Evolutionary conservation across 2,888 invertebrate species (phyloP).

Genomic region (Piscicola geometra): DNA sequence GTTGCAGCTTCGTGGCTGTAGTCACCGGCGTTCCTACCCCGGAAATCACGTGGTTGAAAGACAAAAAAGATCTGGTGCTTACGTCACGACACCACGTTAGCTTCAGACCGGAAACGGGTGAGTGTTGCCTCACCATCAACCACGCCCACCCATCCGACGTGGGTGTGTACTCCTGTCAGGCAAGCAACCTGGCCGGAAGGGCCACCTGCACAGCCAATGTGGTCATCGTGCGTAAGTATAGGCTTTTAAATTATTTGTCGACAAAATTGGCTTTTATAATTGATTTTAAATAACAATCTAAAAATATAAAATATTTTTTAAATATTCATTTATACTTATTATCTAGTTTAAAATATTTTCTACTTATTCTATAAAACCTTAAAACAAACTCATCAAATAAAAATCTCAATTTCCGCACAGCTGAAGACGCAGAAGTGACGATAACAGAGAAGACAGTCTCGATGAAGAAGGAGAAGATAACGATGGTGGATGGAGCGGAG

Average conservation of each 20-base stretch:
- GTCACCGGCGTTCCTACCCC: constrained; percentile 70
- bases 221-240: constrained; percentile 61
- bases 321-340: too few species aligned
- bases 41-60: constrained; percentile 67
- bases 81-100: constrained; percentile 29
- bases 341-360: too few species aligned
- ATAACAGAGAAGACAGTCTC: constrained; percentile 46
- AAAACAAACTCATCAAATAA: neutral
- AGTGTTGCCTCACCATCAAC: constrained; percentile 70
- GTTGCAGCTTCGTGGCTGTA: constrained; percentile 71
- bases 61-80: constrained; percentile 55
- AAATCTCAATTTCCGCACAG: constrained; percentile 37
- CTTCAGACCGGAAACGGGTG: constrained; percentile 58
- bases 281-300: too few species aligned
- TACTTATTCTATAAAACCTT: too few species aligned
- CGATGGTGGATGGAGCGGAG: constrained; percentile 45
- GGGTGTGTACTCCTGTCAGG: constrained; percentile 81
- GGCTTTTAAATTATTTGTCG: too few species aligned
- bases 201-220: constrained; percentile 73
- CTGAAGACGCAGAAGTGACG: constrained; percentile 45
- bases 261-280: too few species aligned
- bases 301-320: too few species aligned
- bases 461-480: constrained; percentile 47
- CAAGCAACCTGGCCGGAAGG: constrained; percentile 81
- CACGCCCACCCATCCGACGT: constrained; percentile 77